phyloP scores from a whole-genome alignment of 2,797 vertebrate genomes.

The Potorous gilbertii region DNA sequence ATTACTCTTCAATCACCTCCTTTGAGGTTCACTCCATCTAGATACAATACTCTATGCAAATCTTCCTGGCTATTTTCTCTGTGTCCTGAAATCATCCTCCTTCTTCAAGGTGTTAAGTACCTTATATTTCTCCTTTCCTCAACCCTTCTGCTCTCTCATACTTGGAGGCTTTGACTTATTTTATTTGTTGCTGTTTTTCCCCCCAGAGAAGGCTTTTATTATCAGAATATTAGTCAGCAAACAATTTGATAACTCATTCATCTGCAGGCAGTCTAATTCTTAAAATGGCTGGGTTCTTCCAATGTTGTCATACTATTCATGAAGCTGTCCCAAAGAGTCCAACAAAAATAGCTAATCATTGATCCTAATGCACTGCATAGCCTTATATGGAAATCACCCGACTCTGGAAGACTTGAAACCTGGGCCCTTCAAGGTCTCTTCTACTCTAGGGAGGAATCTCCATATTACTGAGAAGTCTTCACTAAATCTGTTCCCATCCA shows the following conservation, averaged over 20 bases:
- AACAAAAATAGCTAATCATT: too few species aligned
- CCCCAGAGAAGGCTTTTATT: not conserved
- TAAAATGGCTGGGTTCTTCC: not conserved
- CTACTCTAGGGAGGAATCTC: too few species aligned
- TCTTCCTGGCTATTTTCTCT: not conserved
- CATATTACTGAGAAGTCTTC: too few species aligned
- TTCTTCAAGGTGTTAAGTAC: not conserved
- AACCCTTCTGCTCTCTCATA: not conserved
- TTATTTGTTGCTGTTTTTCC: not conserved
- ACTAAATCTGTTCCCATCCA: too few species aligned
- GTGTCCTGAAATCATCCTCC: not conserved
- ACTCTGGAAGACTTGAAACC: too few species aligned
- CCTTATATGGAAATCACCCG: too few species aligned
- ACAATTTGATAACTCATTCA: not conserved
- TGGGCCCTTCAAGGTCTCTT: too few species aligned
- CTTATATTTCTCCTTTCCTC: not conserved
- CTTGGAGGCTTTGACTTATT: not conserved
- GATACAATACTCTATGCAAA: not conserved
- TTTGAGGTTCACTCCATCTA: not conserved
- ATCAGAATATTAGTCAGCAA: not conserved
- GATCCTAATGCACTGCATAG: too few species aligned
- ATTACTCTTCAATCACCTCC: not conserved
- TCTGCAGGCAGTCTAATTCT: not conserved
- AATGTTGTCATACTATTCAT: too few species aligned
- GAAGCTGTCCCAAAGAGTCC: too few species aligned